Evolutionary conservation across 1,140 invertebrate genomes (phyloP), one percentile per base, ranked within the genome.

Genomic region (Teleogryllus occipitalis): DNA sequence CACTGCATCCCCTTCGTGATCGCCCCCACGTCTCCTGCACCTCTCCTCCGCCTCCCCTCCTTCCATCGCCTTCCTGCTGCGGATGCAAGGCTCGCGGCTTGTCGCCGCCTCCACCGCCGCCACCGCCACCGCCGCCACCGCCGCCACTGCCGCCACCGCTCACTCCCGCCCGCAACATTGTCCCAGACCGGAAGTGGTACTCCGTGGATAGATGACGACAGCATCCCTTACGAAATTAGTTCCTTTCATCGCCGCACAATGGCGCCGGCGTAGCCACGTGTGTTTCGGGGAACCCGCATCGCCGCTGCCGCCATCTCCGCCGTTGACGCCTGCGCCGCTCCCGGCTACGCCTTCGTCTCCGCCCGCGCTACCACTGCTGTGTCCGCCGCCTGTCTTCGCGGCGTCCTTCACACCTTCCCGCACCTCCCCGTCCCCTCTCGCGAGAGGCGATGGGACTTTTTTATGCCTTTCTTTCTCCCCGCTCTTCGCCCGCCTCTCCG

Each of bases 201-300:
- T 65, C 10, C 18, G 54, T 65, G 54, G 18, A 65, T 65, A 65
- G 54, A 65, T 65, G 54, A 65, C 54, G 54, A 65, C 54, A 65
- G 54, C 54, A 65, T 65, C 54, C 54, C 54, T 65, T 65, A 65
- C 54, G 54, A 65, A 65, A 65, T 65, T 65, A 65, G 54, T 65
- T 65, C 54, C 54, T 65, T 65, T 65, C 54, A 65, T 65, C 10
- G 18, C 2, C 54, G 54, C 54, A 65, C 54, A 65, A 65, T 65
- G 54, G 54, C 54, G 54, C 18, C 54, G 54, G 10, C 54, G 54
- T 7, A 1, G 54, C 54, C 54, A 65, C 54, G 54, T 18, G 54
- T 65, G 54, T 65, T 65, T 65, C 54, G 54, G 10, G 1, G 27
- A 39, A 39, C 27, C 27, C 27, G 27, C 27, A 39, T 39, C 27